Base-by-base conservation (phyloP, 2,797 vertebrate genomes). In the Pantherophis alleghaniensis region DNA sequence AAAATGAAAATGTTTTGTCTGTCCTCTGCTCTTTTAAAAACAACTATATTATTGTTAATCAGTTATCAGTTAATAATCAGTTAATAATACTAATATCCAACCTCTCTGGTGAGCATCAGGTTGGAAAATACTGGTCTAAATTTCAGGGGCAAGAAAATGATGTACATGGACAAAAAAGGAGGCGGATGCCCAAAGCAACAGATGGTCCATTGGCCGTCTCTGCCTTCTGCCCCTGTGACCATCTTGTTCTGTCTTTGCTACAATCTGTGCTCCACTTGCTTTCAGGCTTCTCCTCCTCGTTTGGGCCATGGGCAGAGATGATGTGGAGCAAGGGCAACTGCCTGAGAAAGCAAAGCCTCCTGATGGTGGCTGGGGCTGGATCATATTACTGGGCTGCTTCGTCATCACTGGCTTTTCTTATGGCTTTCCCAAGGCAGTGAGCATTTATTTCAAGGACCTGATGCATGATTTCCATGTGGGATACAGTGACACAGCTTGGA, bases 401-500 rank as follows among this genome's bases (percentile, higher is more conserved):
- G 95, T 98, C 93, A 97, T 98, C 96, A 98, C 98, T 0, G 98
- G 98, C 87, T 98, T 98, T 95, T 98, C 98, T 95, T 98, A 98
- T 12, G 98, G 97, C 95, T 98, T 98, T 91, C 98, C 98, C 5
- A 98, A 98, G 97, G 98, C 98, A 0, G 96, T 98, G 93, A 98
- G 98, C 95, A 98, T 98, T 95, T 98, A 98, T 96, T 98, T 98
- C 97, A 98, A 98, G 93, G 98, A 97, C 87, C 97, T 98, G 91
- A 98, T 98, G 98, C 95, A 93, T 1, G 98, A 98, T 83, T 98
- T 98, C 83, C 96, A 97, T 0, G 98, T 98, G 13, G 98, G 98
- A 91, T 98, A 98, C 97, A 98, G 98, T 32, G 98, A 98, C 95
- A 98, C 98, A 0, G 98, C 98, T 94, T 98, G 98, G 98, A 98